Evolutionary conservation across 2,888 invertebrate genomes (phyloP).

Genomic region (Aplocera efformata): DNA sequence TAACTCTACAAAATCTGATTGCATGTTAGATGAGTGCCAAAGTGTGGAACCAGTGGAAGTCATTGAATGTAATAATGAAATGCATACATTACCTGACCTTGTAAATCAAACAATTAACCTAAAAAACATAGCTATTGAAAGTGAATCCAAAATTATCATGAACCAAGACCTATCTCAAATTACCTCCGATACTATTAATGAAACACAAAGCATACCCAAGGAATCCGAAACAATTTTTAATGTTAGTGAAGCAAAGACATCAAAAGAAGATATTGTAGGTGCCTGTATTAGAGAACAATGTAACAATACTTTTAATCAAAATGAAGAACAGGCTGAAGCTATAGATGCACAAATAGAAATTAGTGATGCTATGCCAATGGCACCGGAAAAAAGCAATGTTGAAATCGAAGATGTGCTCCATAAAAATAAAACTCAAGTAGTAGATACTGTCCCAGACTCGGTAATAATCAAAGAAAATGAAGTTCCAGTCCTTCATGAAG

Average conservation of each 20-base stretch:
- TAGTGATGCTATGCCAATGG: slow-evolving; percentile 3
- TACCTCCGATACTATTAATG: background rate
- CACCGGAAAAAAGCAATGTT: background rate
- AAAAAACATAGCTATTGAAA: slow-evolving; percentile 6
- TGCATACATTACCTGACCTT: slow-evolving; percentile 33
- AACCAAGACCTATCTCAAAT: background rate
- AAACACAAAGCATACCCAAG: background rate
- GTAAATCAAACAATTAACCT: slow-evolving; percentile 29
- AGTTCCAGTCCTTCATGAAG: slow-evolving; percentile 35
- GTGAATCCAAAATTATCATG: background rate
- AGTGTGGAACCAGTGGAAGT: slow-evolving; percentile 23
- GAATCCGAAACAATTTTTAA: background rate
- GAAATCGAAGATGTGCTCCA: background rate
- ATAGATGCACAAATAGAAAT: slow-evolving; percentile 37
- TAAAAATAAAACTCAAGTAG: background rate
- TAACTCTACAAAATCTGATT: slow-evolving; percentile 1
- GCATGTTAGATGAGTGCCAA: slow-evolving; percentile 4
- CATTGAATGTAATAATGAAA: slow-evolving; percentile 26
- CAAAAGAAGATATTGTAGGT: background rate
- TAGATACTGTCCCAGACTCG: background rate
- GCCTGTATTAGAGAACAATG: slow-evolving; percentile 1
- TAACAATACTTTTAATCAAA: slow-evolving; percentile 1
- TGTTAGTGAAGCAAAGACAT: slow-evolving; percentile 6
- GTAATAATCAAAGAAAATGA: slow-evolving; percentile 5
- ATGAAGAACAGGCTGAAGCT: slow-evolving; percentile 11